Conservation (phyloP, 1,140 invertebrate species). For the Aphelinus certus region DNA sequence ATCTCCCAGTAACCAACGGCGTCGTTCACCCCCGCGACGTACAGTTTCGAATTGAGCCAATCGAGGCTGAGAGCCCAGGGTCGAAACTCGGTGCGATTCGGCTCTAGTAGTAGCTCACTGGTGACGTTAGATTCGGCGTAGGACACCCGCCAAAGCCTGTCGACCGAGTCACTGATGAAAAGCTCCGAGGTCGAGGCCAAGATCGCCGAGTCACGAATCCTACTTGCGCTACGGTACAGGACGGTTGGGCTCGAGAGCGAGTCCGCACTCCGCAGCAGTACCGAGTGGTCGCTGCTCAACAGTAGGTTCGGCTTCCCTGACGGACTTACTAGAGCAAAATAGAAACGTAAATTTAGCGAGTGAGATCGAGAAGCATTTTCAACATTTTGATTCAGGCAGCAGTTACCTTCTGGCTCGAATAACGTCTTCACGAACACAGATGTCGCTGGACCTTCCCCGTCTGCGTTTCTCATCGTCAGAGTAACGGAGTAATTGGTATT, state of each 20-base stretch:
- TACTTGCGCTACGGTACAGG: slow-evolving; percentile 63
- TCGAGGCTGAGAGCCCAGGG: slow-evolving; percentile 81
- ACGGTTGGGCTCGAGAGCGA: slow-evolving; percentile 72
- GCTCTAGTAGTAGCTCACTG: slow-evolving; percentile 66
- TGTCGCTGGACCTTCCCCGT: slow-evolving; percentile 80
- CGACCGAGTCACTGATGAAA: slow-evolving; percentile 78
- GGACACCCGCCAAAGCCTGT: slow-evolving; percentile 69
- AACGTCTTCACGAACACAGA: slow-evolving; percentile 74
- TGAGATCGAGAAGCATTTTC: no score
- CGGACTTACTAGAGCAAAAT: slow-evolving; percentile 63
- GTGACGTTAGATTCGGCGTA: slow-evolving; percentile 60
- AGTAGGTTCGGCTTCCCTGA: slow-evolving; percentile 76
- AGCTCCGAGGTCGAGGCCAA: slow-evolving; percentile 76
- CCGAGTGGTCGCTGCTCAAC: slow-evolving; percentile 73
- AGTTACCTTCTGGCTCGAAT: slow-evolving; percentile 70
- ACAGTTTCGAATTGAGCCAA: slow-evolving; percentile 86
- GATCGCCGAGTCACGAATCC: slow-evolving; percentile 74
- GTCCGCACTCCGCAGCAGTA: slow-evolving; percentile 76
- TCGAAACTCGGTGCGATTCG: slow-evolving; percentile 68
- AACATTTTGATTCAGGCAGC: no score
- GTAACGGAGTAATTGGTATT: slow-evolving; percentile 80
- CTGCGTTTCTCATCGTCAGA: slow-evolving; percentile 81
- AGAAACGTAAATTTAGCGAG: not conserved
- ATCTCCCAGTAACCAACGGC: slow-evolving; percentile 74
- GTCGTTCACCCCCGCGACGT: slow-evolving; percentile 75